Evolutionary conservation across 2,113 vertebrate genomes (phyloP).

Genomic region (Rallus limicola): DNA sequence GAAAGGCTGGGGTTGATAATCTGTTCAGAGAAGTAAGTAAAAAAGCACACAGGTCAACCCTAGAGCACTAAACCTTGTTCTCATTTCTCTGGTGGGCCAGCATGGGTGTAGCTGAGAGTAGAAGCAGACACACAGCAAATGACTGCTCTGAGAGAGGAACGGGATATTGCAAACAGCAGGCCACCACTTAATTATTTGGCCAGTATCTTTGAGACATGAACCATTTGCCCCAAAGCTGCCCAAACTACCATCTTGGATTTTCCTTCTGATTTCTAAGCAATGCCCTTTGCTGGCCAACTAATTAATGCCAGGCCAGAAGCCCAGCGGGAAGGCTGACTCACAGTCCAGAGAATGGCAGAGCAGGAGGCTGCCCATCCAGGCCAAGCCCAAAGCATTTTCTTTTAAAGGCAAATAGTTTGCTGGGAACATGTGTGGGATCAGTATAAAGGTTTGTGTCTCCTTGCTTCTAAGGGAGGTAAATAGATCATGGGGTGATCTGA

Average conservation of each 20-base stretch:
- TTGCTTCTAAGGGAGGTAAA: background rate
- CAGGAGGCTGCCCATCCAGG: background rate
- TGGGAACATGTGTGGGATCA: background rate
- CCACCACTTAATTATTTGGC: background rate
- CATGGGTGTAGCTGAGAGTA: background rate
- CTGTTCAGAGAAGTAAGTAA: background rate
- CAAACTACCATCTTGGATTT: background rate
- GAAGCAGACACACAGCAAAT: background rate
- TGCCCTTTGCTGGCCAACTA: background rate
- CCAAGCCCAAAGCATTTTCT: background rate
- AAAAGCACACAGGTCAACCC: background rate
- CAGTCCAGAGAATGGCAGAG: fast-evolving
- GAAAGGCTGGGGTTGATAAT: background rate
- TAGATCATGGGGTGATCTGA: background rate
- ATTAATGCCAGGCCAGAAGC: background rate
- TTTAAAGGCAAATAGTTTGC: background rate
- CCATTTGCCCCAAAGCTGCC: background rate
- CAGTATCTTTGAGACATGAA: background rate
- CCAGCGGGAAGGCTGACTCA: background rate
- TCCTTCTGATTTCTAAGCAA: background rate
- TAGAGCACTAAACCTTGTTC: background rate
- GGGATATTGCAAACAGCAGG: background rate
- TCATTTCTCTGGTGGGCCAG: background rate
- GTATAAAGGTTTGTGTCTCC: background rate
- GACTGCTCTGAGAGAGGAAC: background rate